These are phyloP conservation scores for Epinephelus lanceolatus DNA, from an alignment of 2,113 vertebrate genomes.

Conservation along the genomic window DNA sequence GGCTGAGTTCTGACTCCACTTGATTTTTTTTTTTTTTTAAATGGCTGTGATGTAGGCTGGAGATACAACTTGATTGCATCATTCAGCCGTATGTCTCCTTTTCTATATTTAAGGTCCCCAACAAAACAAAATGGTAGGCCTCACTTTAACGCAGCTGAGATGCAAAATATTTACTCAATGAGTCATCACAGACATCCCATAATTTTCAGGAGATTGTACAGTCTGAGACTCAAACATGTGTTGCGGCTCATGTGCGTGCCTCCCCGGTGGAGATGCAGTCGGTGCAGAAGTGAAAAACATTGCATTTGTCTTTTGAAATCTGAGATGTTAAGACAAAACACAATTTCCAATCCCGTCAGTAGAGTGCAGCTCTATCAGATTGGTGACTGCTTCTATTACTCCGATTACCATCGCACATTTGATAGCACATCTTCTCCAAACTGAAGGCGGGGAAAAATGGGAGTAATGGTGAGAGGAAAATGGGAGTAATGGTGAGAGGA, in stretches of 20 bases:
- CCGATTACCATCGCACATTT: conserved; percentile 65
- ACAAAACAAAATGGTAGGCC: conserved; percentile 3
- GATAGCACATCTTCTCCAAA: conserved; percentile 61
- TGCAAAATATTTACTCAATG: conserved; percentile 22
- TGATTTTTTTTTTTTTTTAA: neutral
- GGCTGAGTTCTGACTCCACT: neutral
- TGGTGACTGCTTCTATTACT: conserved; percentile 54
- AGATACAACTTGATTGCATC: conserved; percentile 13
- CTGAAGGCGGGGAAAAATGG: conserved; percentile 56
- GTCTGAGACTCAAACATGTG: conserved; percentile 17
- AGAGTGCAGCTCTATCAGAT: conserved; percentile 63
- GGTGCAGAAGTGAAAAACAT: conserved; percentile 34
- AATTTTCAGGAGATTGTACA: conserved; percentile 19
- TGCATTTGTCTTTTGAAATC: conserved; percentile 42
- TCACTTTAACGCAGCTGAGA: conserved; percentile 33
- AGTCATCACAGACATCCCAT: conserved; percentile 43
- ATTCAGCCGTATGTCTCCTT: conserved; percentile 2
- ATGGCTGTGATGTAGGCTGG: neutral
- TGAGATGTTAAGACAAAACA: conserved; percentile 57
- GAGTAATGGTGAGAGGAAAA: conserved; percentile 74
- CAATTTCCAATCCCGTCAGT: conserved; percentile 41
- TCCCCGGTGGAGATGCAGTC: neutral
- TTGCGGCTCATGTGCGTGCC: neutral
- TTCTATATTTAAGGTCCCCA: conserved; percentile 19
- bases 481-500: conserved; percentile 71